phyloP scores from a whole-genome alignment of 1,140 invertebrate genomes.

The Aleiodes sp. region DNA sequence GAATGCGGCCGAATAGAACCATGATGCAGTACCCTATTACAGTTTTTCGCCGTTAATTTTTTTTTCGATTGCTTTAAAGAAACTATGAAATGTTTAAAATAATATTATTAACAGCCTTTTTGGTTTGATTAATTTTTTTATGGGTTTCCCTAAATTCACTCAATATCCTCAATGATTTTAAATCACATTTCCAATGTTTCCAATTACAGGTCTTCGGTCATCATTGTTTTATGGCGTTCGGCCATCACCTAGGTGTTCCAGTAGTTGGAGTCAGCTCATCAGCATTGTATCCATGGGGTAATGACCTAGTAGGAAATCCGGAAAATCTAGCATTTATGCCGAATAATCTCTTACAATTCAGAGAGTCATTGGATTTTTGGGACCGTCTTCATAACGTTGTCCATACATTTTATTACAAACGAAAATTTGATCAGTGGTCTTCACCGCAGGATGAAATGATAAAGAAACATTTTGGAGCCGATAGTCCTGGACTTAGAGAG shows the following conservation, averaged over 20 bases:
- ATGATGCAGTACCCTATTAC: no score
- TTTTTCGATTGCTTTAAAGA: no score
- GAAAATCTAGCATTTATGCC: slow-evolving; percentile 71
- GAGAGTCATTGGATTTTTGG: slow-evolving; percentile 69
- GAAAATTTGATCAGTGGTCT: slow-evolving; percentile 42
- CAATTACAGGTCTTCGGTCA: slow-evolving; percentile 50
- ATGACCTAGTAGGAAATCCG: slow-evolving; percentile 71
- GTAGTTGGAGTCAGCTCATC: slow-evolving; percentile 69
- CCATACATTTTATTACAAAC: slow-evolving; percentile 31
- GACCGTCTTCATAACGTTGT: slow-evolving; percentile 68
- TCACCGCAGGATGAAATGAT: slow-evolving; percentile 48
- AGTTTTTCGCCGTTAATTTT: no score
- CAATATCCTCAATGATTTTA: no score
- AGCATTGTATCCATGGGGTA: slow-evolving; percentile 71
- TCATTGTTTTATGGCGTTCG: slow-evolving; percentile 66
- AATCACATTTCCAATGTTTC: neutral
- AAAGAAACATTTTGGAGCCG: slow-evolving; percentile 57
- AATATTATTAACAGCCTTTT: no score
- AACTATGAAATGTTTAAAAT: no score
- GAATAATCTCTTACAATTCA: slow-evolving; percentile 66
- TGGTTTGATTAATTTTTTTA: no score
- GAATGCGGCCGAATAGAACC: no score
- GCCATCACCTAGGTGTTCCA: slow-evolving; percentile 68
- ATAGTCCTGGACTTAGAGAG: slow-evolving; percentile 55
- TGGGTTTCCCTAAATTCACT: no score